phyloP scores from a whole-genome alignment of 2,113 vertebrate species.

The Hemiprocne comata region DNA sequence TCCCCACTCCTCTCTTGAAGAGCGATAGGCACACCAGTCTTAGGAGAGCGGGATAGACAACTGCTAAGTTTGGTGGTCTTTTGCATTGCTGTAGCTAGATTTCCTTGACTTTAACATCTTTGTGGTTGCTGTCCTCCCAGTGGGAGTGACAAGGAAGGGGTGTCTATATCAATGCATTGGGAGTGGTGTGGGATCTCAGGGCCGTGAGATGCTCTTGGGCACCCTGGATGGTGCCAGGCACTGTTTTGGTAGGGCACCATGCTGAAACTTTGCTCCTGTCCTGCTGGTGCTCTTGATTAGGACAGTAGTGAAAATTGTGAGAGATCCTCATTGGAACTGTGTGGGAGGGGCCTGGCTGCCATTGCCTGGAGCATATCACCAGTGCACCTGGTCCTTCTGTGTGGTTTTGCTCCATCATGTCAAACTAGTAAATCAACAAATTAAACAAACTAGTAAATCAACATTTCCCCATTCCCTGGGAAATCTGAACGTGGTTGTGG shows the following conservation, averaged over 20 bases:
- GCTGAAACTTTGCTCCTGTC: neutral
- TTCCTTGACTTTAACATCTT: neutral
- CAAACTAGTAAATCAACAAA: too few species aligned
- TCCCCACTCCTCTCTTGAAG: neutral
- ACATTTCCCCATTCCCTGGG: neutral
- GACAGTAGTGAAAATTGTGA: neutral
- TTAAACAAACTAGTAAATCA: too few species aligned
- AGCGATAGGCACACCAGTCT: accelerated
- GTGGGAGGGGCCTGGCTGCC: neutral
- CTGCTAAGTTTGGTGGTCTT: neutral
- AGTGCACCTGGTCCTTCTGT: neutral
- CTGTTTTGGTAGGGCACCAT: neutral
- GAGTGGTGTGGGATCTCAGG: neutral
- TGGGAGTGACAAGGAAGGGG: neutral
- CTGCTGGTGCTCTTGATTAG: neutral
- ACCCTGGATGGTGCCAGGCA: neutral
- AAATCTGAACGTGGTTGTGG: neutral
- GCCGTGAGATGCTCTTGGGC: neutral
- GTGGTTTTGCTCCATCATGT: neutral
- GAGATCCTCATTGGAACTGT: neutral
- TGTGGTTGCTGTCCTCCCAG: neutral
- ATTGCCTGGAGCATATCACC: neutral
- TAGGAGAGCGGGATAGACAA: accelerated
- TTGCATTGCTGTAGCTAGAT: neutral
- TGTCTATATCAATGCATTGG: neutral